Percentiles rank a stretch among this genome's conserved stretches.
These are phyloP conservation scores for Arrhamphus sclerolepis DNA, from an alignment of 2,797 vertebrate genomes.

Conservation along the genomic window DNA sequence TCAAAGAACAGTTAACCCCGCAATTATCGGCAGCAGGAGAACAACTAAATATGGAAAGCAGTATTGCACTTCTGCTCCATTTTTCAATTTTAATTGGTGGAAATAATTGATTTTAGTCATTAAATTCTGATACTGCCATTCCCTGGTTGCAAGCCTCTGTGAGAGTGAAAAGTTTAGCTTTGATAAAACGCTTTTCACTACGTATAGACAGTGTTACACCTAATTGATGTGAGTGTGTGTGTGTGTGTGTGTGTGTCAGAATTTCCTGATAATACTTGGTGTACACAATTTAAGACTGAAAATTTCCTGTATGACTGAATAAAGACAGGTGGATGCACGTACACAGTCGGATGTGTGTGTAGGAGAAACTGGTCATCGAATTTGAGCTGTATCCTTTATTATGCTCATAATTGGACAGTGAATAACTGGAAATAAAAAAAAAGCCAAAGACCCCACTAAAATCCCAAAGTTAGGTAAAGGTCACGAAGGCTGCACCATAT, in stretches of 20 bases:
- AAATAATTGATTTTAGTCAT: constrained; percentile 6
- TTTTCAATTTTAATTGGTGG: background rate
- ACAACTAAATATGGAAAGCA: background rate
- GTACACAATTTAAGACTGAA: background rate
- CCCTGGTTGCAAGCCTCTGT: background rate
- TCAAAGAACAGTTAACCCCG: too few relatives aligned
- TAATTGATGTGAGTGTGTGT: background rate
- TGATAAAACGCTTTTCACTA: constrained; percentile 1
- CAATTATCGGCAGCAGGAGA: too few relatives aligned
- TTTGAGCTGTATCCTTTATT: background rate
- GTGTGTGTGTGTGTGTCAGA: background rate
- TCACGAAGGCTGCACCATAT: background rate
- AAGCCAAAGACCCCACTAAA: background rate
- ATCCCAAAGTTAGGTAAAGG: constrained; percentile 1
- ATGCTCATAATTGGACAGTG: background rate
- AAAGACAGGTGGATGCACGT: too few relatives aligned
- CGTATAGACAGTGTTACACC: background rate
- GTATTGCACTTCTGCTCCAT: background rate
- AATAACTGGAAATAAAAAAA: background rate
- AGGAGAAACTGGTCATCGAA: background rate
- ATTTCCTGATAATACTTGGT: background rate
- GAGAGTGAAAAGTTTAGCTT: background rate
- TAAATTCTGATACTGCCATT: background rate
- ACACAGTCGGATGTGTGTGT: background rate
- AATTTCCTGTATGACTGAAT: background rate